Evolutionary conservation across 2,888 invertebrate genomes (phyloP).

Genomic region (Geotrupes spiniger): DNA sequence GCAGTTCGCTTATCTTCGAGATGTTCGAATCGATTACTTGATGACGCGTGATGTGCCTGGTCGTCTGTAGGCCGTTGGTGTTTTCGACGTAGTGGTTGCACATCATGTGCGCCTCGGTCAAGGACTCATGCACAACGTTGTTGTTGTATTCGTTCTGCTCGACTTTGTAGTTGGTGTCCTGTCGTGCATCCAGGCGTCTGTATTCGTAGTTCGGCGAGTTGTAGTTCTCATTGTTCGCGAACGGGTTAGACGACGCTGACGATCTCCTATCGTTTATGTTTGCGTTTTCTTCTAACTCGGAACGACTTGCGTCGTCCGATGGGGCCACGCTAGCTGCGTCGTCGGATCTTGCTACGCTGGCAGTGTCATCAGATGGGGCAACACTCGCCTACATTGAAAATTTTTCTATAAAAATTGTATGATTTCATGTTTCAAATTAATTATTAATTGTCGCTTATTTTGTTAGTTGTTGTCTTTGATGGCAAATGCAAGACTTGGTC

Average conservation of each 20-base stretch:
- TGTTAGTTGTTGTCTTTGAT: too few relatives aligned
- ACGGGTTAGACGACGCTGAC: conserved; percentile 15
- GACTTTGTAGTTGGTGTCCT: conserved; percentile 11
- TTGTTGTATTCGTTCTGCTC: conserved; percentile 14
- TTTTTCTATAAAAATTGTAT: too few relatives aligned
- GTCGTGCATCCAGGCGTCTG: conserved; percentile 10
- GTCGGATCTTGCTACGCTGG: conserved; percentile 72
- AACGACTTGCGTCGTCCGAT: conserved; percentile 23
- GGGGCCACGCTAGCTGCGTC: conserved; percentile 57
- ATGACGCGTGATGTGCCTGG: background rate
- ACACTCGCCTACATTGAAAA: too few relatives aligned
- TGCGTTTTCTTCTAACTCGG: conserved; percentile 15
- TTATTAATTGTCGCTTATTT: too few relatives aligned
- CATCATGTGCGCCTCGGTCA: background rate
- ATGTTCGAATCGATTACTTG: conserved; percentile 13
- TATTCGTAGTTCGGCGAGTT: conserved; percentile 13
- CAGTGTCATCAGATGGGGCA: conserved; percentile 53
- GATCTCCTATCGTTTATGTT: conserved; percentile 18
- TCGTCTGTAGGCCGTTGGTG: too few relatives aligned
- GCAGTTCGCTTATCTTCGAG: conserved; percentile 18
- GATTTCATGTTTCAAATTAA: too few relatives aligned
- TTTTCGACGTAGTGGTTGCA: background rate
- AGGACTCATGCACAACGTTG: conserved; percentile 6
- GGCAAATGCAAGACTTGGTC: too few relatives aligned
- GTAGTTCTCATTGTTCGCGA: conserved; percentile 8